Conservation (phyloP, 2,888 invertebrate genomes). For the Idaea aversata region DNA sequence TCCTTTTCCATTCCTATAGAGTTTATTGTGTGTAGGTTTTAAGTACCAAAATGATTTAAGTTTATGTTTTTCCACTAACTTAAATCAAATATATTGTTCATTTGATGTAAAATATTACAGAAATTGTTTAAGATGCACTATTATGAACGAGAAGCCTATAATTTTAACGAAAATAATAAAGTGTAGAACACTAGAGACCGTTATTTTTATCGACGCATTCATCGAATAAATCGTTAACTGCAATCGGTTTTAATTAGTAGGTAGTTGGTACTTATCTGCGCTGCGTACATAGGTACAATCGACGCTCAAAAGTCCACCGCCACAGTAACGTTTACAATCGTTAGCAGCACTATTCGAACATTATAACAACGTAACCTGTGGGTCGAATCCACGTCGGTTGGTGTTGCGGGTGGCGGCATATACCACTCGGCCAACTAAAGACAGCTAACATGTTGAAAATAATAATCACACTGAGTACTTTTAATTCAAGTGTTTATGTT, state of each 20-base stretch:
- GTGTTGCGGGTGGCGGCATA: no score
- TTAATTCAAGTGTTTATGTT: no score
- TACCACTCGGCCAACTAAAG: no score
- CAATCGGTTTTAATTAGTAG: constrained; percentile 30
- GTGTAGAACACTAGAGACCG: constrained; percentile 26
- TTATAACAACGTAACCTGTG: no score
- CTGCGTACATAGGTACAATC: not conserved
- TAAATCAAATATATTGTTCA: not conserved
- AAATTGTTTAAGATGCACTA: constrained; percentile 3
- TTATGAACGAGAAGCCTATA: constrained; percentile 24
- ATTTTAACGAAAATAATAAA: constrained; percentile 24
- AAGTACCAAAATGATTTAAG: no score
- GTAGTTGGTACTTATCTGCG: not conserved
- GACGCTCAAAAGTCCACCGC: not conserved
- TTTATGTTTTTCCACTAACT: constrained; percentile 6
- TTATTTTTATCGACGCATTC: constrained; percentile 29
- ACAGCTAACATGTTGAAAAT: no score
- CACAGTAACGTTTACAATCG: no score
- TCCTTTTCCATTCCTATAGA: no score
- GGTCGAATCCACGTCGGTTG: no score
- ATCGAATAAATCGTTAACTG: constrained; percentile 31
- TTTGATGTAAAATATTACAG: not conserved
- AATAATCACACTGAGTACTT: no score
- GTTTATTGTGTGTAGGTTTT: no score
- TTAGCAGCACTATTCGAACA: no score